These are phyloP conservation scores for Idris sp. DNA, from an alignment of 1,140 invertebrate genomes.

Conservation along the genomic window DNA sequence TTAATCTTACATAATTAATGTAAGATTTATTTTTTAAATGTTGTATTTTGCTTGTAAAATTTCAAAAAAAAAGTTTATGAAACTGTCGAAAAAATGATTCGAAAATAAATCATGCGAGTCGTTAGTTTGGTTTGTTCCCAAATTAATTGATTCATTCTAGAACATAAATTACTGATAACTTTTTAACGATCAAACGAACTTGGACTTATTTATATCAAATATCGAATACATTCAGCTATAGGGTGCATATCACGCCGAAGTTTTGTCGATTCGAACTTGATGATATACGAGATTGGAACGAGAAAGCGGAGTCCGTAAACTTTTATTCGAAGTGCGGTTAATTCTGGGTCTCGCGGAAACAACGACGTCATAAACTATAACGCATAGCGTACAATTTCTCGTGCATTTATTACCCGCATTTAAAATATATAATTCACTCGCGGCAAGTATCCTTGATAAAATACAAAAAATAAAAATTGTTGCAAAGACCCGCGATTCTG, in stretches of 20 bases:
- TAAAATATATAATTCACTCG: constrained; percentile 23
- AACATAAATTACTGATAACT: neutral
- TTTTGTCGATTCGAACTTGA: constrained; percentile 28
- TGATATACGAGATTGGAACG: constrained; percentile 46
- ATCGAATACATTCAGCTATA: constrained; percentile 6
- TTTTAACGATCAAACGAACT: constrained; percentile 12
- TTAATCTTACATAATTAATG: too few relatives aligned
- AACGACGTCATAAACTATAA: constrained; percentile 52
- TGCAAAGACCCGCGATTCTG: constrained; percentile 1
- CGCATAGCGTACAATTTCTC: constrained; percentile 40
- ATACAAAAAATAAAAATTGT: too few relatives aligned
- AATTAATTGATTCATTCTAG: neutral
- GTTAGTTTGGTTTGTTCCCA: neutral
- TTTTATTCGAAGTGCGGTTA: constrained; percentile 61
- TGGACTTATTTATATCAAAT: constrained; percentile 14
- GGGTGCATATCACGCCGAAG: constrained; percentile 20
- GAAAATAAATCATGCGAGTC: too few relatives aligned
- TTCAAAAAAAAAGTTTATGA: too few relatives aligned
- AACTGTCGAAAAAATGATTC: too few relatives aligned
- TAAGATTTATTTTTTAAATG: too few relatives aligned
- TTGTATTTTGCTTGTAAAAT: too few relatives aligned
- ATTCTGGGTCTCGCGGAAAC: constrained; percentile 57
- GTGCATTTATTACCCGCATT: constrained; percentile 31
- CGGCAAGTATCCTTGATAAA: neutral
- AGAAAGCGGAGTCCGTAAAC: constrained; percentile 49